These are phyloP conservation scores for Tipula unca DNA, from an alignment of 2,888 invertebrate genomes.

Conservation along the genomic window DNA sequence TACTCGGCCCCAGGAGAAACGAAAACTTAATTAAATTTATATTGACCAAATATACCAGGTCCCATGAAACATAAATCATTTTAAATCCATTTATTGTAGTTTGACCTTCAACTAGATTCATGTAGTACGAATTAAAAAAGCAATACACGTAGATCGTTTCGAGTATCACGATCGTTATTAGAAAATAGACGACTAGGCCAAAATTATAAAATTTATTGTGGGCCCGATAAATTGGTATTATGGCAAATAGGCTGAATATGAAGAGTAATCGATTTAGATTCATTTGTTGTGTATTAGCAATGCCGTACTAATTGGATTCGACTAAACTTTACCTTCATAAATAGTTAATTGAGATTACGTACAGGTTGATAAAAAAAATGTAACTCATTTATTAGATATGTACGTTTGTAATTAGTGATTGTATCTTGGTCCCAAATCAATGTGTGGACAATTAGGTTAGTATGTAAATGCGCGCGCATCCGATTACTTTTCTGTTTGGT, in stretches of 20 bases:
- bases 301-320: too few species aligned
- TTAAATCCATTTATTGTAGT: neutral
- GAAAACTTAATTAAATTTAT: neutral
- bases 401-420: too few species aligned
- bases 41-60: neutral
- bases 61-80: neutral
- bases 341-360: too few species aligned
- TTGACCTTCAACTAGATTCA: neutral
- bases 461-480: too few species aligned
- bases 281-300: too few species aligned
- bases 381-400: too few species aligned
- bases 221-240: neutral
- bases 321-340: too few species aligned
- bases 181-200: neutral
- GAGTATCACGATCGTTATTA: neutral
- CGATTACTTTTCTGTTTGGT: too few species aligned
- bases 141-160: neutral
- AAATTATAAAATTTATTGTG: neutral
- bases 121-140: neutral
- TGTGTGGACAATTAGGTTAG: too few species aligned
- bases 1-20: neutral
- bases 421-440: too few species aligned
- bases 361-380: too few species aligned
- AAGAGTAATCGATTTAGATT: too few species aligned
- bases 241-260: neutral